Conservation (phyloP, 2,888 invertebrate species). For the Plutella xylostella region DNA sequence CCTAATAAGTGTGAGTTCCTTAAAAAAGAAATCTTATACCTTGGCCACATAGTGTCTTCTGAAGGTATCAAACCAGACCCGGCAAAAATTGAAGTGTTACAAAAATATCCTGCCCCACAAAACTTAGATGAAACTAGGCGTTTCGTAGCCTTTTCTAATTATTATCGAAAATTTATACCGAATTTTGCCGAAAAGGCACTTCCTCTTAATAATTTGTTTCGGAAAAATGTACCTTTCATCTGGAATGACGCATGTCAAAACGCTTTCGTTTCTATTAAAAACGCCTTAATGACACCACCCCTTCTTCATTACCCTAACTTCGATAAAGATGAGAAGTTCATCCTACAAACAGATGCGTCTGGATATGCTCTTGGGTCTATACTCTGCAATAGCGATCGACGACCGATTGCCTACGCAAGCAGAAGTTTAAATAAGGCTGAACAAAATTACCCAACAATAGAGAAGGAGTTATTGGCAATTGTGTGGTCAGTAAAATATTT, state of each 20-base stretch:
- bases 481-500: conserved; percentile 15
- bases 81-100: too few species aligned
- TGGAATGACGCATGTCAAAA: neutral
- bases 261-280: too few species aligned
- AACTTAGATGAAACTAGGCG: too few species aligned
- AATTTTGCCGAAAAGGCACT: conserved; percentile 6
- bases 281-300: too few species aligned
- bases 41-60: conserved; percentile 8
- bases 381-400: conserved; percentile 1
- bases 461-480: conserved; percentile 16
- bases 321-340: conserved; percentile 9
- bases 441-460: conserved; percentile 11
- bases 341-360: conserved; percentile 9
- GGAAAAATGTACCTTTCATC: neutral
- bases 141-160: conserved; percentile 2
- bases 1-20: conserved; percentile 8
- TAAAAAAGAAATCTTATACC: conserved; percentile 8
- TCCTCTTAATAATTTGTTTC: conserved; percentile 2
- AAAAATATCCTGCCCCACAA: too few species aligned
- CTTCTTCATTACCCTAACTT: conserved; percentile 10
- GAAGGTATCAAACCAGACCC: conserved; percentile 9
- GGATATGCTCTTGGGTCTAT: neutral
- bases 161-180: conserved; percentile 8
- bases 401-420: conserved; percentile 3
- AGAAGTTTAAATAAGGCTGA: conserved; percentile 7